Evolutionary conservation across 2,888 invertebrate genomes (phyloP).

Genomic region (Lepidonotus clava): DNA sequence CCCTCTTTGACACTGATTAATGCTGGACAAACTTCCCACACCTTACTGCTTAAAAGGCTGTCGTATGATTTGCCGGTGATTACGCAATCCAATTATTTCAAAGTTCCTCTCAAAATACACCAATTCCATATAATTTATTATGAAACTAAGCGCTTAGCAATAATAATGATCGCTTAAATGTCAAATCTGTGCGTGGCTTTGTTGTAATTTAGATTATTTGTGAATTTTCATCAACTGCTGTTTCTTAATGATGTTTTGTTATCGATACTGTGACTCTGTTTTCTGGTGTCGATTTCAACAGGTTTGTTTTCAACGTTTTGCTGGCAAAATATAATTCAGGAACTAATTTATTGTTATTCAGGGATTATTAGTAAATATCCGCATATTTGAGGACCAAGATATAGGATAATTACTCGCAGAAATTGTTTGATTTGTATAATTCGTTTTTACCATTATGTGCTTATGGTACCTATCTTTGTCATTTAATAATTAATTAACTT

Average conservation of each 20-base stretch:
- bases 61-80: not conserved
- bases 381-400: not conserved
- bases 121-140: not conserved
- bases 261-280: not conserved
- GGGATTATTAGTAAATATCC: not conserved
- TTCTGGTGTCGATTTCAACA: not conserved
- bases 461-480: not conserved
- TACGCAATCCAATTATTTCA: not conserved
- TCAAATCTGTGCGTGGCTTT: not conserved
- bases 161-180: not conserved
- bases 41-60: not conserved
- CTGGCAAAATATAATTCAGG: not conserved
- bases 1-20: too few relatives aligned
- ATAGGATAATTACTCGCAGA: not conserved
- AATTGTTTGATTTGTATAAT: not conserved
- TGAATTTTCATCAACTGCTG: not conserved
- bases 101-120: not conserved
- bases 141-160: not conserved
- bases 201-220: not conserved
- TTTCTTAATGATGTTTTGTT: not conserved
- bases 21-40: too few relatives aligned
- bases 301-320: not conserved
- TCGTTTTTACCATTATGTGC: not conserved
- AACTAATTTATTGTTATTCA: too few relatives aligned
- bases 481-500: too few relatives aligned